A percentile compares a stretch with the other conserved stretches of the same genome.
phyloP scores from a whole-genome alignment of 2,797 vertebrate species.

The Sardinella longiceps region DNA sequence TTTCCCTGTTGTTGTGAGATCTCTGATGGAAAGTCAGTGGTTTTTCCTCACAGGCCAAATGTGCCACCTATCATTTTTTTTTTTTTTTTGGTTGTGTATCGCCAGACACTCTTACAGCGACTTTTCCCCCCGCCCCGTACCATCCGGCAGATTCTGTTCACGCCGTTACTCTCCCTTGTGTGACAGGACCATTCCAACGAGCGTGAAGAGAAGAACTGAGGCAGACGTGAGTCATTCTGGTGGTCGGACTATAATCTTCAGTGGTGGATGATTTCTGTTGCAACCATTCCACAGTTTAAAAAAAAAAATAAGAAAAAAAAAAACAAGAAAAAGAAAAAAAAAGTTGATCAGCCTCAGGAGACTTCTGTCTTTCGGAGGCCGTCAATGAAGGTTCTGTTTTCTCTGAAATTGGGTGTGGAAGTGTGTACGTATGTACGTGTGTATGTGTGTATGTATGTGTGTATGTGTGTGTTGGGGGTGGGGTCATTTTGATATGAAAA shows the following conservation, averaged over 20 bases:
- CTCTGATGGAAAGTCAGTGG: slow-evolving; percentile 11
- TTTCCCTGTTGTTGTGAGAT: background rate
- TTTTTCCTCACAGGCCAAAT: slow-evolving; percentile 19
- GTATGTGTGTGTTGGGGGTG: slow-evolving; percentile 12
- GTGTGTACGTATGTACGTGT: background rate
- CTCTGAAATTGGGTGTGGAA: background rate
- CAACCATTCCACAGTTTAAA: slow-evolving; percentile 25
- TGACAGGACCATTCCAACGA: background rate
- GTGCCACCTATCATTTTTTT: slow-evolving; percentile 17
- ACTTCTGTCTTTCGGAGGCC: background rate
- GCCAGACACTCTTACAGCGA: background rate
- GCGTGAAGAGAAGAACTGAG: background rate
- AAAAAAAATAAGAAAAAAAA: no score
- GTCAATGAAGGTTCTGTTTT: background rate
- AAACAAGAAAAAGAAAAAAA: no score
- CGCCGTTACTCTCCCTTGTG: background rate
- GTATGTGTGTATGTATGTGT: slow-evolving; percentile 13
- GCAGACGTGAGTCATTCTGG: background rate
- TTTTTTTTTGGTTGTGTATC: background rate
- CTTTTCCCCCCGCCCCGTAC: background rate
- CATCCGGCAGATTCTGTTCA: background rate
- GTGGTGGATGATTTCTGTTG: slow-evolving; percentile 19
- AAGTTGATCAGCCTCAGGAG: no score
- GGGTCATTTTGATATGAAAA: slow-evolving; percentile 40
- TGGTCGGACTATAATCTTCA: background rate